phyloP scores from a whole-genome alignment of 2,888 invertebrate species.

The Tetragonula carbonaria region DNA sequence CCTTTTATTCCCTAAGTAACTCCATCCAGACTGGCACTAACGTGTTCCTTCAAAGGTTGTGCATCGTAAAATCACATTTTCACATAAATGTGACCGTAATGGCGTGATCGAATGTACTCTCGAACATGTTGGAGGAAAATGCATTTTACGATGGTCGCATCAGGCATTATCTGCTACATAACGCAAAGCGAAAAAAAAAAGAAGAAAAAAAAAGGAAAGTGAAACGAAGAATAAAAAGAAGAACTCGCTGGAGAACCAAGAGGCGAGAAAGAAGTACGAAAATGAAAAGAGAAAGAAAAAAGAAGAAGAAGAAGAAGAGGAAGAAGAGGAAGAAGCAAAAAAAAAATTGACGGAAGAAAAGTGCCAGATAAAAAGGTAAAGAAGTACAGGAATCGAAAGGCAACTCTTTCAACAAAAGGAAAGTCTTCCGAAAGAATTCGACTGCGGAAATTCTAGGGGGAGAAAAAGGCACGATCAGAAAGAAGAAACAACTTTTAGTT shows the following conservation, averaged over 20 bases:
- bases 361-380: background rate
- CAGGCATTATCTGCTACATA: background rate
- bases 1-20: background rate
- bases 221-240: background rate
- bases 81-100: background rate
- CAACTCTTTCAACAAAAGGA: no score
- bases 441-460: background rate
- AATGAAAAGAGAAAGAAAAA: background rate
- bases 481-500: background rate
- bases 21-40: no score
- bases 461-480: background rate
- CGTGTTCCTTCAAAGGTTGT: no score
- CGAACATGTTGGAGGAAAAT: background rate
- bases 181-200: background rate
- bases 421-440: constrained; percentile 14
- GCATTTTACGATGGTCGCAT: background rate
- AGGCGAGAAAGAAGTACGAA: background rate
- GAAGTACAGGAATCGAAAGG: background rate
- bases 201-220: background rate
- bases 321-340: no score
- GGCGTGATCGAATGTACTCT: constrained; percentile 1
- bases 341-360: constrained; percentile 4
- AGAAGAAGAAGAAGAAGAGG: background rate
- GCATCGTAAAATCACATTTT: background rate
- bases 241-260: background rate